Percentiles rank a stretch among this genome's conserved stretches.
These are phyloP conservation scores for Seira sanloemensis DNA, from an alignment of 2,888 invertebrate species.

Conservation along the genomic window DNA sequence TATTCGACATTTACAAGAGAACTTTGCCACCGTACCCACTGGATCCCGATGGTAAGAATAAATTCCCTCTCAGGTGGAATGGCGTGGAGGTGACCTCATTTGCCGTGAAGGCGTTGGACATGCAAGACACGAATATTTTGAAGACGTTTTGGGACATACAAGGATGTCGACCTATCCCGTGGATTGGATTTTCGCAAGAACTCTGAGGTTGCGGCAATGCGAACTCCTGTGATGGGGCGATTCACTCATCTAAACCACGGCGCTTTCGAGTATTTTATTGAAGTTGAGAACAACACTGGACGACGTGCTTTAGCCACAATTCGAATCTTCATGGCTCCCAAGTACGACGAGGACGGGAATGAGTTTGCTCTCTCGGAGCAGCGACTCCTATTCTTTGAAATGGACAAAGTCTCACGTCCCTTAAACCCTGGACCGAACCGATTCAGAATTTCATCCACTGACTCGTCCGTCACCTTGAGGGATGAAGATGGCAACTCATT, in stretches of 20 bases:
- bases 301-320: slow-evolving; percentile 80
- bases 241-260: slow-evolving; percentile 74
- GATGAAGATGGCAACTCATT: slow-evolving; percentile 88
- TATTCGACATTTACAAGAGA: slow-evolving; percentile 86
- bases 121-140: slow-evolving; percentile 76
- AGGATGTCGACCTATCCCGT: slow-evolving; percentile 85
- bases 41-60: slow-evolving; percentile 61
- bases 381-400: slow-evolving; percentile 82
- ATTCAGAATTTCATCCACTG: slow-evolving; percentile 81
- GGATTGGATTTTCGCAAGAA: slow-evolving; percentile 84
- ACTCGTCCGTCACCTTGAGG: slow-evolving; percentile 84
- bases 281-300: slow-evolving; percentile 75
- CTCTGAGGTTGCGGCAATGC: neutral
- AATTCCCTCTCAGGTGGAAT: slow-evolving; percentile 66
- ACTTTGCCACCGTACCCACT: slow-evolving; percentile 79
- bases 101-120: slow-evolving; percentile 17
- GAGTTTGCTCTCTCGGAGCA: slow-evolving; percentile 82
- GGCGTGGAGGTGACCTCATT: slow-evolving; percentile 54
- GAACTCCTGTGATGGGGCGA: slow-evolving; percentile 70
- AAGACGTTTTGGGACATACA: slow-evolving; percentile 87
- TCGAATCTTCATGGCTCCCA: slow-evolving; percentile 84
- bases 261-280: slow-evolving; percentile 74
- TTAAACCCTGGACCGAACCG: slow-evolving; percentile 79
- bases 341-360: slow-evolving; percentile 81
- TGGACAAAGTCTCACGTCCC: slow-evolving; percentile 82